Evolutionary conservation across 2,888 invertebrate genomes (phyloP).

Genomic region (Neoscelio sp.): DNA sequence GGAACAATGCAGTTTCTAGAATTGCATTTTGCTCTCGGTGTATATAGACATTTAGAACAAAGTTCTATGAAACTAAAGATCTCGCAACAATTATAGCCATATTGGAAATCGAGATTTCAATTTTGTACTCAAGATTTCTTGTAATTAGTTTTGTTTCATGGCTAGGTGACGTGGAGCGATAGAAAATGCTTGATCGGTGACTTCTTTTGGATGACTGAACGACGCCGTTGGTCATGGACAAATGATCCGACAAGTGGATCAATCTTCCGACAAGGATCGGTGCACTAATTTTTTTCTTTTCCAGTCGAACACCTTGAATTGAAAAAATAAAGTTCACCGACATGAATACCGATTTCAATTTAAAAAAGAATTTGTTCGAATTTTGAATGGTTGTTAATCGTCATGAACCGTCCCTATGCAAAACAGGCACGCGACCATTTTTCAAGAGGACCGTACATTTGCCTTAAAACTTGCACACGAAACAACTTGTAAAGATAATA

Average conservation of each 20-base stretch:
- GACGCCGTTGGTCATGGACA: slow-evolving; percentile 54
- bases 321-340: no score
- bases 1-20: no score
- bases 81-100: slow-evolving; percentile 32
- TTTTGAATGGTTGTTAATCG: no score
- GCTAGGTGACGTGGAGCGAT: slow-evolving; percentile 30
- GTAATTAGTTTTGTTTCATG: slow-evolving; percentile 48
- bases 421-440: no score
- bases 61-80: slow-evolving; percentile 25
- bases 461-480: no score
- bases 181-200: slow-evolving; percentile 30
- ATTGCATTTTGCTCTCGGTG: no score
- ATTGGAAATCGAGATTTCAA: slow-evolving; percentile 34
- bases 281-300: slow-evolving; percentile 21
- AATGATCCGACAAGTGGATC: slow-evolving; percentile 60
- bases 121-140: slow-evolving; percentile 41
- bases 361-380: no score
- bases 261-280: slow-evolving; percentile 21
- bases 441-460: no score
- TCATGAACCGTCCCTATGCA: no score
- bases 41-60: slow-evolving; percentile 43
- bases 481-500: no score
- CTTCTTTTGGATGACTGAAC: slow-evolving; percentile 55
- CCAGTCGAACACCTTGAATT: no score
- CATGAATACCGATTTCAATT: no score